phyloP scores from a whole-genome alignment of 2,797 vertebrate species.

The Scolopax rusticola region DNA sequence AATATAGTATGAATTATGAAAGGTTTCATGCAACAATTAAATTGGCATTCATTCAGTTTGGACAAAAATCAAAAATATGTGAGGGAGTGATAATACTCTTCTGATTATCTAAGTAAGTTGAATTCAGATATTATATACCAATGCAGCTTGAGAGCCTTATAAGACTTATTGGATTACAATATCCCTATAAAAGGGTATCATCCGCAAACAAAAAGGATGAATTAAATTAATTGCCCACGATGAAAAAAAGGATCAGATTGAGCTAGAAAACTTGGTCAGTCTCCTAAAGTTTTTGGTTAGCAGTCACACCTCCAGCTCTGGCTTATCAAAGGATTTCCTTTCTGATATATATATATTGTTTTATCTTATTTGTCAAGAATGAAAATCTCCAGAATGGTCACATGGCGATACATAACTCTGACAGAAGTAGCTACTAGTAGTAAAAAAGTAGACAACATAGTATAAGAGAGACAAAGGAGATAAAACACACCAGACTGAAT shows the following conservation, averaged over 20 bases:
- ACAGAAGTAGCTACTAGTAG: background rate
- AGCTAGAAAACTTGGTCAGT: background rate
- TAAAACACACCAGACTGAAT: background rate
- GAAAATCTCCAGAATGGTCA: background rate
- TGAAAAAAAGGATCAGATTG: background rate
- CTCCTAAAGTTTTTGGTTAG: background rate
- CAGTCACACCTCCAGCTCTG: background rate
- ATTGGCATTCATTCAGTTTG: background rate
- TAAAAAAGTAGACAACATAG: background rate
- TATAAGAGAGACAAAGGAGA: background rate
- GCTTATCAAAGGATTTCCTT: slow-evolving; percentile 17
- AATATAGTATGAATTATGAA: background rate
- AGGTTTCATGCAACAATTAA: background rate
- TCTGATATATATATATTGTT: background rate
- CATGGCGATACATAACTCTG: background rate
- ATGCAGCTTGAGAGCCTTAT: background rate
- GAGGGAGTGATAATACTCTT: background rate
- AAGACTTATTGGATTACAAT: background rate
- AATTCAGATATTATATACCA: background rate
- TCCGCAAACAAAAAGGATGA: background rate
- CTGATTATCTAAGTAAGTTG: background rate
- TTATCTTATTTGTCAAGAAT: background rate
- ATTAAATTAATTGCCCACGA: background rate
- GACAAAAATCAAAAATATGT: background rate
- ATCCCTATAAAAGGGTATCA: background rate